Base-by-base conservation (phyloP, 2,113 vertebrate genomes). In the Petromus typicus region DNA sequence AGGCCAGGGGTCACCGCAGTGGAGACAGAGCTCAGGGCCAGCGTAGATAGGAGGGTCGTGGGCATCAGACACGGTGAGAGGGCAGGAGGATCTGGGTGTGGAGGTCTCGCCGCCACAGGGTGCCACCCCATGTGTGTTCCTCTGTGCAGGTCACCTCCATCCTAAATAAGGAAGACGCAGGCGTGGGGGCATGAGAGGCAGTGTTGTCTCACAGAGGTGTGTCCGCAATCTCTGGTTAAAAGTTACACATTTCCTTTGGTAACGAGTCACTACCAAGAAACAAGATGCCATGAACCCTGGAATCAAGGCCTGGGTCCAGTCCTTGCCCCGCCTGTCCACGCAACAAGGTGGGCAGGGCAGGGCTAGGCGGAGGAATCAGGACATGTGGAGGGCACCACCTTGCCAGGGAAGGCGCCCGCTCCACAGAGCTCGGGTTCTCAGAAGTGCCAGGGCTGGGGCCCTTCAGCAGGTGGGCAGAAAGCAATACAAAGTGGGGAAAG, bases 381-480 rank as follows among this genome's bases (percentile, higher is more conserved):
- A 30, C 56, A 54, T 12, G 25, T 16, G 25, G n/a, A 23, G 1
- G 2, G 17, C 43, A 4, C 8, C 12, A 0, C 59, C 87, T 12
- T 32, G 2, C 34, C 40, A 10, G 64, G 43, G 23, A 17, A 51
- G 75, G 40, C 0, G 4, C 4, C 71, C 25, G 40, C 22, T 43
- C 69, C 11, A 2, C 40, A 45, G 40, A 32, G 73, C 13, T 32
- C 63, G n/a, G 45, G 7, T 11, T 17, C 51, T 7, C 54, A n/a
- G 61, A 57, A 59, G 30, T 14, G 2, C 66, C 14, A 16, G 17
- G 22, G 13, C 3, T n/a, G 17, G 43, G 14, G 10, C 10, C 18
- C 59, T 91, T 66, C 34, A 37, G n/a, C 32, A 40, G 18, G 34
- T 3, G 0, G 1, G 27, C 3, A 3, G 40, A 2, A 0, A 16